A percentile compares a stretch with the other conserved stretches of the same genome.
phyloP scores from a whole-genome alignment of 2,888 invertebrate species.

The Macrophya alboannulata region DNA sequence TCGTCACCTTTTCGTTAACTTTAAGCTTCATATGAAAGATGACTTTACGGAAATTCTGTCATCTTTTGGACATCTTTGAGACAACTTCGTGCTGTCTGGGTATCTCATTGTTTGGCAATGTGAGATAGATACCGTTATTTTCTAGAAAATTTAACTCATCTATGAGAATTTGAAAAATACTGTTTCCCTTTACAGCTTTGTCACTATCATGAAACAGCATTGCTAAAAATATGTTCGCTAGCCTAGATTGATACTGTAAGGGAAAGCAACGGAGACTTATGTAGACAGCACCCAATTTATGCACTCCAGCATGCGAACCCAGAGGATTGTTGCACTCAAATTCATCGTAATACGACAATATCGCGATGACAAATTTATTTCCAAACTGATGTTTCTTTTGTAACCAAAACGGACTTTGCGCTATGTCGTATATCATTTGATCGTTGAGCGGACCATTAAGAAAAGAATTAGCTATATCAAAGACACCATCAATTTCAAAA shows the following conservation, averaged over 20 bases:
- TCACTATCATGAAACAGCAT: conserved; percentile 57
- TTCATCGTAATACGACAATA: conserved; percentile 61
- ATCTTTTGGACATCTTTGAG: too few species aligned
- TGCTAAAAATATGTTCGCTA: conserved; percentile 60
- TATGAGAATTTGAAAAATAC: conserved; percentile 56
- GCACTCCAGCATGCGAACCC: conserved; percentile 56
- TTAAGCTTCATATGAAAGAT: too few species aligned
- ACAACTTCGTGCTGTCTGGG: too few species aligned
- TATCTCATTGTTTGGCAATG: conserved; percentile 17
- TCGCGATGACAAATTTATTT: conserved; percentile 58
- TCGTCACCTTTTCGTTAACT: too few species aligned
- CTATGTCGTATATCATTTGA: background rate
- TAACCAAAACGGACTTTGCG: conserved; percentile 52
- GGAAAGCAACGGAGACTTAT: conserved; percentile 56
- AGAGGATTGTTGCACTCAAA: conserved; percentile 60
- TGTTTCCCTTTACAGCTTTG: conserved; percentile 54
- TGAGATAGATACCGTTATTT: conserved; percentile 49
- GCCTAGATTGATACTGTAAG: conserved; percentile 47
- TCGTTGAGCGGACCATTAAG: background rate
- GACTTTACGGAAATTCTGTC: too few species aligned
- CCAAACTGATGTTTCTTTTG: conserved; percentile 48
- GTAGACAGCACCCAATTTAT: conserved; percentile 60
- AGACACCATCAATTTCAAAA: background rate
- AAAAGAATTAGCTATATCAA: background rate
- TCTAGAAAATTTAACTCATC: conserved; percentile 58